phyloP scores from a whole-genome alignment of 1,140 invertebrate genomes.

The Caenorhabditis brenneri region DNA sequence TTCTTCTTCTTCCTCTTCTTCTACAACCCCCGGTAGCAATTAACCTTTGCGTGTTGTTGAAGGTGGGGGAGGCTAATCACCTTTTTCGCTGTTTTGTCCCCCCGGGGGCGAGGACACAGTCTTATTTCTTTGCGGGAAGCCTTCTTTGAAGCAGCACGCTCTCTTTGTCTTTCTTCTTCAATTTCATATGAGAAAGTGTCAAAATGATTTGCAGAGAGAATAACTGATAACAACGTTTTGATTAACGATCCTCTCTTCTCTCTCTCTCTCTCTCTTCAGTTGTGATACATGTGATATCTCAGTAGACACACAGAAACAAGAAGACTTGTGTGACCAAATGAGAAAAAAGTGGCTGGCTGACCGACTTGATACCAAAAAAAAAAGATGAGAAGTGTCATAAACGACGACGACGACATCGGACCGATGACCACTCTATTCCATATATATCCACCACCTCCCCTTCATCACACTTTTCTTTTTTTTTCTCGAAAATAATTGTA shows the following conservation, averaged over 20 bases:
- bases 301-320: no score
- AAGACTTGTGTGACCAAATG: not conserved
- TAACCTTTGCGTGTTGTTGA: not conserved
- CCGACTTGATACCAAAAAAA: conserved; percentile 16
- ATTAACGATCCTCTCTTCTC: not conserved
- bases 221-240: conserved; percentile 1
- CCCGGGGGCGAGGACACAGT: not conserved
- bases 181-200: not conserved
- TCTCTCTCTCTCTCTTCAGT: not conserved
- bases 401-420: not conserved
- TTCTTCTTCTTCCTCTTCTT: not conserved
- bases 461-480: not conserved
- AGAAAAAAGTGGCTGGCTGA: not conserved
- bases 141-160: not conserved
- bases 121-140: conserved; percentile 14
- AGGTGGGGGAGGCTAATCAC: not conserved
- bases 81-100: conserved; percentile 13
- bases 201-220: conserved; percentile 6
- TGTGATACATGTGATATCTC: no score
- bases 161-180: not conserved
- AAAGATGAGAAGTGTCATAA: not conserved
- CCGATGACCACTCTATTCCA: not conserved
- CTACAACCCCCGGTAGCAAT: conserved; percentile 36
- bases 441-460: not conserved
- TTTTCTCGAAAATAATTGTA: not conserved